phyloP scores from a whole-genome alignment of 2,797 vertebrate species.

The Lacerta viridis region DNA sequence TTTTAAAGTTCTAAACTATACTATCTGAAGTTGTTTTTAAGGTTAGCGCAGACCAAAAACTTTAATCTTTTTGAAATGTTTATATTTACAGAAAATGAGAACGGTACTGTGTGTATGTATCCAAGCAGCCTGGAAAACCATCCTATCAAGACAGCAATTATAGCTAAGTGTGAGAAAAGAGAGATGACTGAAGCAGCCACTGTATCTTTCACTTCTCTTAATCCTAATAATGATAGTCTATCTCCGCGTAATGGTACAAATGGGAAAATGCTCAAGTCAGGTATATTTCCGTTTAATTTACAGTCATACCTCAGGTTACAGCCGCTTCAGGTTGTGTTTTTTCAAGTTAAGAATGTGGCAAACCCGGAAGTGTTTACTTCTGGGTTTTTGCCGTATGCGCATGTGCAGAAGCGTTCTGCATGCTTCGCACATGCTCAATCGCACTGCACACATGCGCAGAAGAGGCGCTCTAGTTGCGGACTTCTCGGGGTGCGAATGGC shows the following conservation, averaged over 20 bases:
- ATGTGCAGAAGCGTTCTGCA: no score
- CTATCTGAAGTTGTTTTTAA: not conserved
- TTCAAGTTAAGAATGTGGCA: no score
- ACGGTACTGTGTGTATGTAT: slow-evolving; percentile 68
- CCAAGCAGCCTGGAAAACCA: slow-evolving; percentile 52
- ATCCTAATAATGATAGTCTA: slow-evolving; percentile 41
- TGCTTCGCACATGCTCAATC: no score
- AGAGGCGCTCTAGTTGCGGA: no score
- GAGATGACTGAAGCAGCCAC: slow-evolving; percentile 23
- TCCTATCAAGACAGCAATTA: slow-evolving; percentile 70
- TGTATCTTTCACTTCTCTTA: slow-evolving; percentile 33
- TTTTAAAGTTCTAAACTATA: not conserved
- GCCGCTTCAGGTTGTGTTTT: no score
- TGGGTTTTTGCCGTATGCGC: no score
- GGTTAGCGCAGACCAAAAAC: not conserved
- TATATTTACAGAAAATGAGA: slow-evolving; percentile 77
- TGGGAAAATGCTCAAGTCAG: slow-evolving; percentile 65
- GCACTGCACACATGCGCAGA: no score
- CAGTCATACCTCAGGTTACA: no score
- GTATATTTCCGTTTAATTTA: slow-evolving; percentile 55
- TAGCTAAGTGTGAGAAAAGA: slow-evolving; percentile 62
- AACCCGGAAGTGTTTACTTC: no score
- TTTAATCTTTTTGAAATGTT: slow-evolving; percentile 52
- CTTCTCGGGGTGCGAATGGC: no score
- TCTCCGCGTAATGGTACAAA: slow-evolving; percentile 56